A percentile compares a stretch with the other conserved stretches of the same genome.
phyloP scores from a whole-genome alignment of 1,140 invertebrate species.

The Ostrea edulis region DNA sequence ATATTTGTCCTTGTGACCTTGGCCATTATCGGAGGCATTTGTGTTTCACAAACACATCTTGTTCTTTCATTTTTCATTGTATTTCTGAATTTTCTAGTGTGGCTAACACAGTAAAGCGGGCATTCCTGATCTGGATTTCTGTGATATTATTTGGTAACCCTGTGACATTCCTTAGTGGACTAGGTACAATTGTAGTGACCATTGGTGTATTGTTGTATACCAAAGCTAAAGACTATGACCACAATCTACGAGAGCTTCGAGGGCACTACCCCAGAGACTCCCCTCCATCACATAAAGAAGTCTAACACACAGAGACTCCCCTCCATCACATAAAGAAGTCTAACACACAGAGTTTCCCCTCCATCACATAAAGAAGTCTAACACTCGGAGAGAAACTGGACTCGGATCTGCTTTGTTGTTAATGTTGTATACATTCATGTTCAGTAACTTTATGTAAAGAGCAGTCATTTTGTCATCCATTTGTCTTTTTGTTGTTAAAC shows the following conservation, averaged over 20 bases:
- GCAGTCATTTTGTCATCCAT: background rate
- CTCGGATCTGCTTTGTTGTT: background rate
- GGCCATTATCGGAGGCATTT: too few relatives aligned
- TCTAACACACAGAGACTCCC: background rate
- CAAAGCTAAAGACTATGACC: constrained; percentile 78
- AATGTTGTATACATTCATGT: background rate
- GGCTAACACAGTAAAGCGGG: constrained; percentile 91
- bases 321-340: background rate
- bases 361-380: constrained; percentile 18
- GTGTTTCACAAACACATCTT: too few relatives aligned
- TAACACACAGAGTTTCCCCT: background rate
- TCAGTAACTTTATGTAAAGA: background rate
- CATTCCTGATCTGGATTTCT: constrained; percentile 91
- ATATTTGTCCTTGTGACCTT: too few relatives aligned
- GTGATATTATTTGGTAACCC: constrained; percentile 90
- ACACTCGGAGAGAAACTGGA: background rate
- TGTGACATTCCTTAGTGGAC: constrained; percentile 87
- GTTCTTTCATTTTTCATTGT: too few relatives aligned
- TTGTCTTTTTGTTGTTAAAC: background rate
- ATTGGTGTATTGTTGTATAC: constrained; percentile 90
- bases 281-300: background rate
- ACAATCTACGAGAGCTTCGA: constrained; percentile 47
- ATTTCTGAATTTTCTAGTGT: constrained; percentile 84
- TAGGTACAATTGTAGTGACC: constrained; percentile 88
- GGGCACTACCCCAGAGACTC: constrained; percentile 27